Percentiles rank a stretch among this genome's conserved stretches.
Conservation (phyloP, 2,888 invertebrate species). For the Microchrysa polita region DNA sequence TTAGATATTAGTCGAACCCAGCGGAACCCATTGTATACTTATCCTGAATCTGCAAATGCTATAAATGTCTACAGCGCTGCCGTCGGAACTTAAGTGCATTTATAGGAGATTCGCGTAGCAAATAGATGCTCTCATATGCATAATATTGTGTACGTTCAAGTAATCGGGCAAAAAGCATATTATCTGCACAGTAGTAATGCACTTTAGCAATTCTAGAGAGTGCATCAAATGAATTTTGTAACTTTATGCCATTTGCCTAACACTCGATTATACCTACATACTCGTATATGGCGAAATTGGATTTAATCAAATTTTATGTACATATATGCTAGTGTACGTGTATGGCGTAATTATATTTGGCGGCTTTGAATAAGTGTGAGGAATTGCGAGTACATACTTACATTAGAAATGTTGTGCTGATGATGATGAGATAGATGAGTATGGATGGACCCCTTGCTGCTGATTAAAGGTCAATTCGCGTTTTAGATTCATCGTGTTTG, state of each 20-base stretch:
- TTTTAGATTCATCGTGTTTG: too few relatives aligned
- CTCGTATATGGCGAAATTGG: conserved; percentile 38
- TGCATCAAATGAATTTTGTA: conserved; percentile 38
- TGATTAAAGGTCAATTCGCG: too few relatives aligned
- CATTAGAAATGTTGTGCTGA: too few relatives aligned
- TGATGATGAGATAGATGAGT: too few relatives aligned
- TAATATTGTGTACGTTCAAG: conserved; percentile 24
- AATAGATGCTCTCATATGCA: conserved; percentile 23
- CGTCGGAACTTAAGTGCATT: not conserved
- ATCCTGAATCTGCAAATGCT: conserved; percentile 23
- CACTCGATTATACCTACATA: conserved; percentile 41
- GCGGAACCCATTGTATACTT: conserved; percentile 38
- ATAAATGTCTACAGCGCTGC: not conserved
- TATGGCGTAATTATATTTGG: too few relatives aligned
- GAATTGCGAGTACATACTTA: too few relatives aligned
- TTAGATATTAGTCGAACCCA: conserved; percentile 13
- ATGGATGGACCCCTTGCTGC: too few relatives aligned
- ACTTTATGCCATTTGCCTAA: conserved; percentile 35
- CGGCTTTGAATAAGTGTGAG: too few relatives aligned
- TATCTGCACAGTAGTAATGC: conserved; percentile 30
- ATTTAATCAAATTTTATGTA: conserved; percentile 3
- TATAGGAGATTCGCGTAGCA: conserved; percentile 30
- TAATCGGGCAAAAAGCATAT: conserved; percentile 34
- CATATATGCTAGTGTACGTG: too few relatives aligned
- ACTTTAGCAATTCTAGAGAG: conserved; percentile 35